phyloP scores from a whole-genome alignment of 1,140 invertebrate species.

The Trichogramma pretiosum region DNA sequence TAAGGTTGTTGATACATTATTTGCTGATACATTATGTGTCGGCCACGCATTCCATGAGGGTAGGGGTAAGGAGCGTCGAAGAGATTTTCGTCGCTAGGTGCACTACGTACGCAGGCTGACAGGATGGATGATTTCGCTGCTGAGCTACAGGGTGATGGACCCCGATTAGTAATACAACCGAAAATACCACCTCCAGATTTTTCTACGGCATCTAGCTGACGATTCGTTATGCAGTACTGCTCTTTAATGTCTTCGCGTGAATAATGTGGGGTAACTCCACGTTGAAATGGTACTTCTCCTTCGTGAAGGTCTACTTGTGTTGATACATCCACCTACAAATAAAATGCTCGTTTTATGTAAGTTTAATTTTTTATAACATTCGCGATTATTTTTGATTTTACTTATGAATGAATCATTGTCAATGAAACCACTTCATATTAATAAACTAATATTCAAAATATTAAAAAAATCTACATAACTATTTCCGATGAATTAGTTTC shows the following conservation, averaged over 20 bases:
- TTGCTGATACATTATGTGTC: constrained; percentile 37
- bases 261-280: constrained; percentile 60
- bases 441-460: too few species aligned
- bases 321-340: constrained; percentile 44
- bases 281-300: constrained; percentile 35
- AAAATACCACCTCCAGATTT: constrained; percentile 66
- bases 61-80: constrained; percentile 65
- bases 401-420: too few species aligned
- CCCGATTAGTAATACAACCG: constrained; percentile 65
- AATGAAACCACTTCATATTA: too few species aligned
- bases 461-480: too few species aligned
- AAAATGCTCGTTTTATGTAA: too few species aligned
- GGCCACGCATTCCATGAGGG: neutral
- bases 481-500: too few species aligned
- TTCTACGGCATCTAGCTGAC: constrained; percentile 79
- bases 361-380: too few species aligned
- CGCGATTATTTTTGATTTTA: too few species aligned
- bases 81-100: constrained; percentile 78
- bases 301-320: constrained; percentile 44
- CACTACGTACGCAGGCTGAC: constrained; percentile 75
- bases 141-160: constrained; percentile 45
- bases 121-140: constrained; percentile 62
- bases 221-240: constrained; percentile 87
- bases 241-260: constrained; percentile 81
- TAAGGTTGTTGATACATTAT: constrained; percentile 41